Percentiles rank a stretch among this genome's conserved stretches.
phyloP scores from a whole-genome alignment of 2,113 vertebrate species.

The Xerus inauris region DNA sequence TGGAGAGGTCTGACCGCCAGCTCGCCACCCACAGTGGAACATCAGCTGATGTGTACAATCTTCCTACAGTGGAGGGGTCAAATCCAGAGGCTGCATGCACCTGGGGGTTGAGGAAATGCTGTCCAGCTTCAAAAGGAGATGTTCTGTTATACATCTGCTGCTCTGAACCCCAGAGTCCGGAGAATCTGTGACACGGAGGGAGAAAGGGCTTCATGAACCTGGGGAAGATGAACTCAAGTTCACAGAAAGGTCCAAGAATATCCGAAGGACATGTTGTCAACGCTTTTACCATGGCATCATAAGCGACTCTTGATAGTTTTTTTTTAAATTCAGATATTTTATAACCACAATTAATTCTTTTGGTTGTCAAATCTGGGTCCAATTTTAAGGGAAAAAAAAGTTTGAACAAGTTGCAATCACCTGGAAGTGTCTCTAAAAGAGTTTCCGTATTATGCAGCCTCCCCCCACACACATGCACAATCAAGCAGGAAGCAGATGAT shows the following conservation, averaged over 20 bases:
- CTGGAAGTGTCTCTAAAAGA: neutral
- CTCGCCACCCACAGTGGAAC: accelerated
- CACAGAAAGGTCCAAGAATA: neutral
- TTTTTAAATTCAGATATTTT: neutral
- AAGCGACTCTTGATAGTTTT: neutral
- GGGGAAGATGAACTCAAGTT: conserved; percentile 49
- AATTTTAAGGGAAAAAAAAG: neutral
- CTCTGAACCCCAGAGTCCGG: conserved; percentile 65
- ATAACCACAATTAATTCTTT: neutral
- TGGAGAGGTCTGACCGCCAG: accelerated
- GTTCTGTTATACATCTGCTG: conserved; percentile 15
- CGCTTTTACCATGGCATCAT: accelerated
- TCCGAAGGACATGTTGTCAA: accelerated
- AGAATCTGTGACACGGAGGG: conserved; percentile 61
- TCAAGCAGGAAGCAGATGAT: neutral
- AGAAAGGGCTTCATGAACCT: conserved; percentile 33
- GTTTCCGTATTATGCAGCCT: neutral
- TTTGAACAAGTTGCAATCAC: neutral
- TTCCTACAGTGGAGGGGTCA: accelerated
- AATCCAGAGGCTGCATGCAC: accelerated
- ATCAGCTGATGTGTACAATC: accelerated
- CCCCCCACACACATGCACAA: accelerated
- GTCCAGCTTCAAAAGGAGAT: conserved; percentile 16
- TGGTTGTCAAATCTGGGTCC: neutral
- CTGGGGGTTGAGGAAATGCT: neutral